Evolutionary conservation across 2,797 vertebrate genomes (phyloP), one percentile per base, ranked within the genome.

Genomic region (Characodon lateralis): DNA sequence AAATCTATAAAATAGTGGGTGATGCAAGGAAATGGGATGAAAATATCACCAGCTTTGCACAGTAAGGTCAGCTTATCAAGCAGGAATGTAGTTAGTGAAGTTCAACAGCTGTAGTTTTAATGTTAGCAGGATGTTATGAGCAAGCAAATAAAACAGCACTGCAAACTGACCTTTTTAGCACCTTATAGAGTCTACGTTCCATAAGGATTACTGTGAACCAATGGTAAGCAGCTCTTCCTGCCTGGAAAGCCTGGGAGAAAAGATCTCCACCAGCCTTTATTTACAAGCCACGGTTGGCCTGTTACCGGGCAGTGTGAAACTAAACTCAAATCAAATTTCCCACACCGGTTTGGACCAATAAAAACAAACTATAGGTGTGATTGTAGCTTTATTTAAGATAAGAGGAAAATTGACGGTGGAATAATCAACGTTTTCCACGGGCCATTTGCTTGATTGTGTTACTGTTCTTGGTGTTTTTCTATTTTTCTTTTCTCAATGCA

Each of bases 341-440:
- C 89, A 87, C 85, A 89, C 81, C 0, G 71, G 65, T 83, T 86
- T 53, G 76, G 78, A 84, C 87, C 85, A 91, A 89, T 69, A 81
- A 89, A 93, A 93, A 91, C 89, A 93, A 93, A 89, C 87, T 22
- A 78, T 65, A 92, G 92, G 91, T 92, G 89, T 82, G 89, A 91
- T 89, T 90, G 85, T 35, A 79, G 82, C 76, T 83, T 87, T 69
- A 59, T 76, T 86, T 61, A 50, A 89, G 88, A 92, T 91, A 89
- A 88, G 87, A 79, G 74, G 65, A 74, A 70, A 79, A 87, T 85
- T 10, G 53, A 56, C 53, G 39, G 58, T 10, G 74, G 59, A 80
- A 89, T 81, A 85, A 89, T 90, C 84, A 86, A 78, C 77, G 77
- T 87, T 87, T 71, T 81, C 76, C 88, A 91, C 0, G 87, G 89